These are phyloP conservation scores for Nomia melanderi DNA, from an alignment of 1,140 invertebrate genomes.

Conservation along the genomic window DNA sequence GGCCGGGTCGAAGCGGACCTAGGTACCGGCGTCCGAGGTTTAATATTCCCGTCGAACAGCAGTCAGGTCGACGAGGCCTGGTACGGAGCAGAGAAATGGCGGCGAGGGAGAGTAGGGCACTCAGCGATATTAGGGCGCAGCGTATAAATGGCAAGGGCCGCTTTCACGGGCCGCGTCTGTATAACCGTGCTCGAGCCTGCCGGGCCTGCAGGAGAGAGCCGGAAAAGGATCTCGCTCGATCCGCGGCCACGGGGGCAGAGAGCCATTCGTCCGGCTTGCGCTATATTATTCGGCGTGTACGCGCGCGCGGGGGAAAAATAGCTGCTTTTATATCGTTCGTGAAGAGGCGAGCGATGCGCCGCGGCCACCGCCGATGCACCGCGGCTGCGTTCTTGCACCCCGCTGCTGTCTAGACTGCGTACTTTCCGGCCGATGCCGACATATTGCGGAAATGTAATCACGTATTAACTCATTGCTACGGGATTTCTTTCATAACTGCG, in stretches of 20 bases:
- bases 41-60: constrained; percentile 66
- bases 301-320: constrained; percentile 58
- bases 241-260: constrained; percentile 19
- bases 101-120: constrained; percentile 59
- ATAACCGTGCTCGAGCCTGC: constrained; percentile 32
- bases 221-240: constrained; percentile 53
- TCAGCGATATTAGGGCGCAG: constrained; percentile 74
- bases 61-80: constrained; percentile 46
- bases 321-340: constrained; percentile 66
- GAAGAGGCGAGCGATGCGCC: constrained; percentile 45
- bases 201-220: constrained; percentile 18
- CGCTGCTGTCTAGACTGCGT: constrained; percentile 27
- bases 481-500: too few species aligned
- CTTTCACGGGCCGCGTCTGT: constrained; percentile 63
- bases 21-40: too few species aligned
- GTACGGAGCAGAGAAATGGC: not conserved
- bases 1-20: too few species aligned
- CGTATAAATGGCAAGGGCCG: constrained; percentile 69
- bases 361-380: constrained; percentile 11
- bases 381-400: constrained; percentile 41
- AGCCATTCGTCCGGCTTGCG: constrained; percentile 41
- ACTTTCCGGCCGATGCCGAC: constrained; percentile 26
- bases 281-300: constrained; percentile 58
- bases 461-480: too few species aligned
- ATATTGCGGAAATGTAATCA: not conserved